Base-by-base conservation (phyloP, 2,113 vertebrate genomes). In the Petroica traversi region DNA sequence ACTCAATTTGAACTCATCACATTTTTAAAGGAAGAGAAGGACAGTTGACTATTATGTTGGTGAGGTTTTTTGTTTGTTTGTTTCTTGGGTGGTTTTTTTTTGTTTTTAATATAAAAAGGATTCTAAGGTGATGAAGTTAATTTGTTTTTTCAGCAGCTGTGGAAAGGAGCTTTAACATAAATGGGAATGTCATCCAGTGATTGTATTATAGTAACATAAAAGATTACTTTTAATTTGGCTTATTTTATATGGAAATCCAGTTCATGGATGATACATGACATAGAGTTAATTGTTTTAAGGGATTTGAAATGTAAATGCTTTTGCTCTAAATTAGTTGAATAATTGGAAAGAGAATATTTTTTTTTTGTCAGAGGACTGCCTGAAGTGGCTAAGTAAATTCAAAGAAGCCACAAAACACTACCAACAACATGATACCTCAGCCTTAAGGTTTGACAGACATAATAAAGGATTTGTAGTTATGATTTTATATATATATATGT, bases 241-340 rank as follows among this genome's bases (percentile, higher is more conserved):
- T 49, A 41, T 67, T 95, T 88, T 49, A 41, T 49, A 52, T 76
- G 34, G 12, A 31, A 80, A 23, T 85, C 19, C 31, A 64, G 51
- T 62, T 91, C 23, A 57, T 73, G 41, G 49, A 46, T 85, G 68
- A 67, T 43, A 22, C 9, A 6, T n/a, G 4, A 55, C 16, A 55
- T 89, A 34, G 8, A 58, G 34, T 69, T 64, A 64, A 57, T 92
- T 84, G 12, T 66, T 89, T 76, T 83, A 72, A 69, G 61, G 23
- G 13, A 36, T 66, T 88, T 89, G 52, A 89, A 71, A 77, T 92
- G 14, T 45, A 48, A 93, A 74, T 90, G 76, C 2, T 64, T 76
- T 45, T 76, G 14, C 64, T 88, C 22, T 45, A 45, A 76, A 85
- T 68, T n/a, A 71, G 33, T 16, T 25, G 19, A 80, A 45, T 43